Percentiles rank a stretch among this genome's conserved stretches.
phyloP scores from a whole-genome alignment of 2,888 invertebrate genomes.

The Apamea anceps region DNA sequence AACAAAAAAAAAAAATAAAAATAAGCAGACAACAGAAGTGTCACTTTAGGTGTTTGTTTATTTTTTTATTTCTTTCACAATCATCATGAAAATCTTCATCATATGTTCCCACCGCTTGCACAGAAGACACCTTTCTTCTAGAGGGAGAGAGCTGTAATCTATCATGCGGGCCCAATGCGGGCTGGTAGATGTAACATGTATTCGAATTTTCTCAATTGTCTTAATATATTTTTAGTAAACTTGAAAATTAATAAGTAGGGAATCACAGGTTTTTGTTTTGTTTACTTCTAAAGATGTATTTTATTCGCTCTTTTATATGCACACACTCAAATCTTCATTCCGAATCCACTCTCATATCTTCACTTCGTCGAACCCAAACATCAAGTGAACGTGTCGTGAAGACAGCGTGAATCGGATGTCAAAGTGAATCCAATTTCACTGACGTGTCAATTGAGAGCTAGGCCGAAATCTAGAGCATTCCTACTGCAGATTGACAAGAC shows the following conservation, averaged over 20 bases:
- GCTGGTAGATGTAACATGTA: background rate
- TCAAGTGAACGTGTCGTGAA: background rate
- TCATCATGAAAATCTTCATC: background rate
- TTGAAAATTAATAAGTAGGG: background rate
- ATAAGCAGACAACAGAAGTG: background rate
- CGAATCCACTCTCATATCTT: background rate
- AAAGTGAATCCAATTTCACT: conserved; percentile 18
- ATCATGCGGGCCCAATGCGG: background rate
- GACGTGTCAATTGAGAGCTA: conserved; percentile 24
- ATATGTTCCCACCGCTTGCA: too few species aligned
- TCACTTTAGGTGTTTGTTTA: too few species aligned
- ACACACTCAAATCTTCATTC: background rate
- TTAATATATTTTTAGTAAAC: background rate
- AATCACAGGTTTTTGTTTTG: background rate
- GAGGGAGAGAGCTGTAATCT: background rate
- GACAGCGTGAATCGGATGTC: conserved; percentile 20
- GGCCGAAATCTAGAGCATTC: background rate
- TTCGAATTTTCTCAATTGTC: background rate
- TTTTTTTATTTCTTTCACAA: too few species aligned
- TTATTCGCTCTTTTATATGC: background rate
- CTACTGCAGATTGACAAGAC: background rate
- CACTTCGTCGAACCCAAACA: background rate
- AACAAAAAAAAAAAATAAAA: too few species aligned
- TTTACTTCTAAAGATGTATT: background rate
- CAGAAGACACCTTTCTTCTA: background rate